Conservation (phyloP, 2,797 vertebrate species). For the Channa striata region DNA sequence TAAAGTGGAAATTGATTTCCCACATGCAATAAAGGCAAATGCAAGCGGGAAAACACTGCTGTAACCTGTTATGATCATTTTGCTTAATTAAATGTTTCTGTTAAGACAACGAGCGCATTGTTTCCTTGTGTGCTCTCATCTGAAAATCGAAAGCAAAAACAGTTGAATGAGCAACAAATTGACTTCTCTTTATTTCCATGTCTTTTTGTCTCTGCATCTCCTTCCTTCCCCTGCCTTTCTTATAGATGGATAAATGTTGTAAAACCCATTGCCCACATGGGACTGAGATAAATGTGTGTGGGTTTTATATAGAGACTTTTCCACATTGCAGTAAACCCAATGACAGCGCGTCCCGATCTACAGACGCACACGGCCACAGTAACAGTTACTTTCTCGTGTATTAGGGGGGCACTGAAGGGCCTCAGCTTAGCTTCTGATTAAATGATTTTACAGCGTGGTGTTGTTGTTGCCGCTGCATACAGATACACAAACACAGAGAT, state of each 20-base stretch:
- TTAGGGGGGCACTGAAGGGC: slow-evolving; percentile 31
- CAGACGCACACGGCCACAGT: slow-evolving; percentile 37
- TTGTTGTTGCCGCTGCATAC: not conserved
- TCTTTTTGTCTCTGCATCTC: not conserved
- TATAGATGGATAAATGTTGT: slow-evolving; percentile 59
- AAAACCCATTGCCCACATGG: slow-evolving; percentile 51
- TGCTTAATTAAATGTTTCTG: slow-evolving; percentile 79
- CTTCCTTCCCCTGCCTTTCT: slow-evolving; percentile 17
- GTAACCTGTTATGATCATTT: slow-evolving; percentile 75
- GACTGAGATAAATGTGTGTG: slow-evolving; percentile 39
- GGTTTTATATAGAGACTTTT: slow-evolving; percentile 57
- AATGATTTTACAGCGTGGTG: slow-evolving; percentile 15
- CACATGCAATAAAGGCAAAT: slow-evolving; percentile 67
- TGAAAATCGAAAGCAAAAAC: slow-evolving; percentile 43
- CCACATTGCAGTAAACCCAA: slow-evolving; percentile 56
- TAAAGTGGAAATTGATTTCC: slow-evolving; percentile 76
- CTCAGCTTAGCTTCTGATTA: slow-evolving; percentile 34
- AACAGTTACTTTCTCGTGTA: slow-evolving; percentile 49
- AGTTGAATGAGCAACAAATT: not conserved
- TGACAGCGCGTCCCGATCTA: slow-evolving; percentile 58
- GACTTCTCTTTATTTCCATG: not conserved
- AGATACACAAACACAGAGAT: slow-evolving; percentile 1
- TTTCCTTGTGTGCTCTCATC: slow-evolving; percentile 61
- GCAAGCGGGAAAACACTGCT: slow-evolving; percentile 59
- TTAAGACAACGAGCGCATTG: slow-evolving; percentile 71